These are phyloP conservation scores for Hoplodrina ambigua DNA, from an alignment of 2,888 invertebrate species.

Conservation along the genomic window DNA sequence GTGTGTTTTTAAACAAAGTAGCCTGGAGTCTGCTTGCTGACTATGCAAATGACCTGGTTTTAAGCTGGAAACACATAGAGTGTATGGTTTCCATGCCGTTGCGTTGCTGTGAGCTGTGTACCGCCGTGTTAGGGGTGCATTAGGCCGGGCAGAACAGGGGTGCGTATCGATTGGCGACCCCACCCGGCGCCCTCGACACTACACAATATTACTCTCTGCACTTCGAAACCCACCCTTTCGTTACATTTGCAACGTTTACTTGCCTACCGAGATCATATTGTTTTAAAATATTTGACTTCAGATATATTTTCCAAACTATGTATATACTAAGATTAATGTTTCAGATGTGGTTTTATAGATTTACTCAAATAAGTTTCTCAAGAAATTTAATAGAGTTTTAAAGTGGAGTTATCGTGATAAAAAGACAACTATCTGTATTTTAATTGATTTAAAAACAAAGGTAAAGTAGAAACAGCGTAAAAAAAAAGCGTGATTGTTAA, in stretches of 20 bases:
- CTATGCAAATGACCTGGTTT: slow-evolving; percentile 64
- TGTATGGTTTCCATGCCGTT: slow-evolving; percentile 66
- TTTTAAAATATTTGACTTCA: slow-evolving; percentile 72
- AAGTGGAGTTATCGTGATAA: too few relatives aligned
- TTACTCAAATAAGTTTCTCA: neutral
- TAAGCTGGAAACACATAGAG: slow-evolving; percentile 54
- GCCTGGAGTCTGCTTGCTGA: slow-evolving; percentile 12
- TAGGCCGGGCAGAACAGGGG: slow-evolving; percentile 81
- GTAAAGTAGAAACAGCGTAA: too few relatives aligned
- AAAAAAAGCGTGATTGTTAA: too few relatives aligned
- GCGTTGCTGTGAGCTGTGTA: slow-evolving; percentile 58
- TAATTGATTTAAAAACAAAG: too few relatives aligned
- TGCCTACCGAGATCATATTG: slow-evolving; percentile 74
- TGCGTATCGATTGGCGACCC: slow-evolving; percentile 86
- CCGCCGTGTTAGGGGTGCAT: slow-evolving; percentile 80
- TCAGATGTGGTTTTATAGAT: neutral
- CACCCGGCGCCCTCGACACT: slow-evolving; percentile 74
- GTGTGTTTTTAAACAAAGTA: slow-evolving; percentile 41
- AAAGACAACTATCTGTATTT: too few relatives aligned
- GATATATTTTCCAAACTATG: slow-evolving; percentile 43
- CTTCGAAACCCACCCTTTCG: slow-evolving; percentile 80
- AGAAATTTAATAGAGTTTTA: neutral
- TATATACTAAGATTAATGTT: neutral
- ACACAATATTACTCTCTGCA: slow-evolving; percentile 80
- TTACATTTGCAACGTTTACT: slow-evolving; percentile 81